Percentiles rank a stretch among this genome's conserved stretches.
phyloP scores from a whole-genome alignment of 2,888 invertebrate genomes.

The Volucella bombylans region DNA sequence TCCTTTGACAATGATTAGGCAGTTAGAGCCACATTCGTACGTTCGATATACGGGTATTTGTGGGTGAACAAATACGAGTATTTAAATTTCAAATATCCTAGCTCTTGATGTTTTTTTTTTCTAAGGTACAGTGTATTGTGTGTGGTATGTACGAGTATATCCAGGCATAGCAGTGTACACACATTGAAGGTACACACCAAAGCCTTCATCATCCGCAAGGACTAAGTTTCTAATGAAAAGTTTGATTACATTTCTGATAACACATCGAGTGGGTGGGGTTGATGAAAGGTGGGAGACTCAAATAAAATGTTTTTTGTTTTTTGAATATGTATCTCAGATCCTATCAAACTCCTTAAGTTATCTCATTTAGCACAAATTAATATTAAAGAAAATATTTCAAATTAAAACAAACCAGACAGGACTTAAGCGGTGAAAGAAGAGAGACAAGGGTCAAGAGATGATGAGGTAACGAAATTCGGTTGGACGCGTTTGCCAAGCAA shows the following conservation, averaged over 20 bases:
- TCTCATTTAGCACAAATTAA: slow-evolving; percentile 41
- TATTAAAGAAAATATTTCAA: slow-evolving; percentile 40
- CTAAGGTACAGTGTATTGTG: neutral
- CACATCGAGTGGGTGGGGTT: slow-evolving; percentile 10
- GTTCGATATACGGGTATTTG: neutral
- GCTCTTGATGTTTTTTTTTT: neutral
- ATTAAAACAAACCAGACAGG: slow-evolving; percentile 16
- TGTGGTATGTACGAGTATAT: neutral
- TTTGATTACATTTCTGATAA: slow-evolving; percentile 70
- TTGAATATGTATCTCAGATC: neutral
- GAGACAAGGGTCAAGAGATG: slow-evolving; percentile 27
- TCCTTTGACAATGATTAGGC: slow-evolving; percentile 40
- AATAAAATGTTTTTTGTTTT: slow-evolving; percentile 6
- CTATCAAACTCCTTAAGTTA: slow-evolving; percentile 47
- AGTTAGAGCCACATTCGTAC: neutral
- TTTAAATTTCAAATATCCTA: slow-evolving; percentile 24
- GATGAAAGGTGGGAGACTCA: slow-evolving; percentile 32
- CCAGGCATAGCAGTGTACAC: neutral
- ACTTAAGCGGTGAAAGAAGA: slow-evolving; percentile 25
- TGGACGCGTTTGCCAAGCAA: slow-evolving; percentile 23
- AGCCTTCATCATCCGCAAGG: slow-evolving; percentile 27
- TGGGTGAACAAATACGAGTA: slow-evolving; percentile 34
- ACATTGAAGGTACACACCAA: neutral
- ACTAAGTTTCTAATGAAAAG: slow-evolving; percentile 53
- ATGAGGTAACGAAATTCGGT: slow-evolving; percentile 23